phyloP scores from a whole-genome alignment of 2,888 invertebrate species.

The Nasonovia ribisnigri region DNA sequence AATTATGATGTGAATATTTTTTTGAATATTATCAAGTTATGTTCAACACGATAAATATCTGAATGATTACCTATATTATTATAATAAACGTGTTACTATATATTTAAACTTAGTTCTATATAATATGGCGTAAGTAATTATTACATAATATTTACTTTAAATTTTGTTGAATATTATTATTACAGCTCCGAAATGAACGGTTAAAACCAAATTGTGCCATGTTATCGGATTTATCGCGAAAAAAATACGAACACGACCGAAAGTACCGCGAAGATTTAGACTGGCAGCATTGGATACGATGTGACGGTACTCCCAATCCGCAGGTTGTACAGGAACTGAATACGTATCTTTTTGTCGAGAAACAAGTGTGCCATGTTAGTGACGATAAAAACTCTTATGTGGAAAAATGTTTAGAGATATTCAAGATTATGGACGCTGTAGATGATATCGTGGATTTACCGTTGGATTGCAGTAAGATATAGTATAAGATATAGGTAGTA shows the following conservation, averaged over 20 bases:
- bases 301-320: conserved; percentile 76
- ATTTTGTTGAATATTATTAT: neutral
- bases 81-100: neutral
- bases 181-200: conserved; percentile 29
- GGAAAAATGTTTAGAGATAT: conserved; percentile 72
- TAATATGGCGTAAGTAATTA: too few species aligned
- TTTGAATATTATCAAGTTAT: neutral
- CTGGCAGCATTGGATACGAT: conserved; percentile 76
- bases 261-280: conserved; percentile 69
- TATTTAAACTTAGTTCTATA: neutral
- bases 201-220: conserved; percentile 40
- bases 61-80: neutral
- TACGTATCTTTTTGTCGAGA: conserved; percentile 75
- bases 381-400: conserved; percentile 72
- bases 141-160: neutral
- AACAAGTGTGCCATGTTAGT: conserved; percentile 70
- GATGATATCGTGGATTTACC: conserved; percentile 68
- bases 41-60: too few species aligned
- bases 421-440: conserved; percentile 68
- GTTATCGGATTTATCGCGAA: conserved; percentile 42
- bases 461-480: conserved; percentile 65
- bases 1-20: neutral
- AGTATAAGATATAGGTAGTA: neutral
- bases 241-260: conserved; percentile 66
- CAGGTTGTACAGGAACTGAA: conserved; percentile 74